A percentile compares a stretch with the other conserved stretches of the same genome.
phyloP scores from a whole-genome alignment of 2,888 invertebrate species.

The Sarcophaga carnaria region DNA sequence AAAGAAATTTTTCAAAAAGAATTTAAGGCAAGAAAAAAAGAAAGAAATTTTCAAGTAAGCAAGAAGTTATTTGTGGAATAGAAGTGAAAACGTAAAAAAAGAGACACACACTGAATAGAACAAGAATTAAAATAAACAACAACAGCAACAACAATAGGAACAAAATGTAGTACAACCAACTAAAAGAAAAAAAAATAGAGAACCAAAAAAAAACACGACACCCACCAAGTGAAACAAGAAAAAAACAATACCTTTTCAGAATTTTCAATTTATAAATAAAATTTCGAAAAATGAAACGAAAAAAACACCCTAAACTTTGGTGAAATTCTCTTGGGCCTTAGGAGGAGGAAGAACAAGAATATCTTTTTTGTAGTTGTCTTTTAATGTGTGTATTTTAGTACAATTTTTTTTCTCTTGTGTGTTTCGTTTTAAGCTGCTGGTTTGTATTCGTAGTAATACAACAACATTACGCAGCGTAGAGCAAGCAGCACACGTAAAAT shows the following conservation, averaged over 20 bases:
- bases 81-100: conserved; percentile 8
- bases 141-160: conserved; percentile 3
- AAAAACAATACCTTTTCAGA: conserved; percentile 25
- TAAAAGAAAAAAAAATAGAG: background rate
- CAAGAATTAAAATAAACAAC: conserved; percentile 3
- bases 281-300: background rate
- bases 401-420: conserved; percentile 35
- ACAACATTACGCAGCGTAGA: conserved; percentile 26
- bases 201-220: conserved; percentile 18
- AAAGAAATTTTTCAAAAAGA: background rate
- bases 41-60: conserved; percentile 20
- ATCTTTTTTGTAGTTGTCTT: background rate
- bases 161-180: conserved; percentile 29
- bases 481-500: background rate
- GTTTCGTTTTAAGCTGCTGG: conserved; percentile 45
- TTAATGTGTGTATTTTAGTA: background rate
- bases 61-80: conserved; percentile 32
- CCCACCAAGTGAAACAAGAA: conserved; percentile 39
- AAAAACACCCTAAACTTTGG: conserved; percentile 11
- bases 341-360: background rate
- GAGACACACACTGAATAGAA: conserved; percentile 10
- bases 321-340: conserved; percentile 36
- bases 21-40: conserved; percentile 9
- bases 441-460: conserved; percentile 59
- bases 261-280: conserved; percentile 23